A percentile compares a stretch with the other conserved stretches of the same genome.
These are phyloP conservation scores for Calliphora vomitoria DNA, from an alignment of 2,888 invertebrate species.

Conservation along the genomic window DNA sequence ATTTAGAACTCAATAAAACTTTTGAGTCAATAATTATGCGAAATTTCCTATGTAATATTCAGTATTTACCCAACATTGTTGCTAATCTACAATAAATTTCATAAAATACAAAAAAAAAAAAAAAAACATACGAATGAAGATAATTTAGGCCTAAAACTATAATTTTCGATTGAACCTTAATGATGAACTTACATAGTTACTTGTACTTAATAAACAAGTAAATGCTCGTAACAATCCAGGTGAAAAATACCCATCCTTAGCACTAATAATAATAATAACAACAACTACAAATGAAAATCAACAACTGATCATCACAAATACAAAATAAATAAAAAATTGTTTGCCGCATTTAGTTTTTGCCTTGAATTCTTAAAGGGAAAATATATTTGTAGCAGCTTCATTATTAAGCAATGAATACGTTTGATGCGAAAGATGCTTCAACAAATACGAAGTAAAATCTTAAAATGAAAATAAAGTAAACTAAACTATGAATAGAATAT, in stretches of 20 bases:
- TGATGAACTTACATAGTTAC: slow-evolving; percentile 33
- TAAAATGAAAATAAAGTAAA: slow-evolving; percentile 39
- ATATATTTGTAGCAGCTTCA: slow-evolving; percentile 10
- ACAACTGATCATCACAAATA: slow-evolving; percentile 50
- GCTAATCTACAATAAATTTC: slow-evolving; percentile 47
- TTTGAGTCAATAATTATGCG: too few species aligned
- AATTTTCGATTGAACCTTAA: slow-evolving; percentile 55
- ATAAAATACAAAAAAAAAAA: not conserved
- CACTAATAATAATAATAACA: slow-evolving; percentile 17
- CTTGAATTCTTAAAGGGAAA: slow-evolving; percentile 18
- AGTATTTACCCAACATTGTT: slow-evolving; percentile 50
- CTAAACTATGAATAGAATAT: slow-evolving; percentile 48
- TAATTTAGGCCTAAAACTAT: slow-evolving; percentile 42
- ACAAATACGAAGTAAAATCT: slow-evolving; percentile 10
- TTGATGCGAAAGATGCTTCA: not conserved
- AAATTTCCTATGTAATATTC: too few species aligned
- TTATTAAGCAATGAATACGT: slow-evolving; percentile 39
- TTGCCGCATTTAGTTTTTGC: slow-evolving; percentile 1
- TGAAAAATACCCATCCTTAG: slow-evolving; percentile 16
- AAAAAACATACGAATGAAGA: not conserved
- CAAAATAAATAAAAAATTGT: slow-evolving; percentile 37
- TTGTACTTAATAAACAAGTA: slow-evolving; percentile 42
- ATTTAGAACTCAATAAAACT: too few species aligned
- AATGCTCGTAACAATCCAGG: not conserved
- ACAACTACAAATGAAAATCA: slow-evolving; percentile 45